Conservation (phyloP, 2,113 vertebrate genomes). For the Dasyprocta punctata region DNA sequence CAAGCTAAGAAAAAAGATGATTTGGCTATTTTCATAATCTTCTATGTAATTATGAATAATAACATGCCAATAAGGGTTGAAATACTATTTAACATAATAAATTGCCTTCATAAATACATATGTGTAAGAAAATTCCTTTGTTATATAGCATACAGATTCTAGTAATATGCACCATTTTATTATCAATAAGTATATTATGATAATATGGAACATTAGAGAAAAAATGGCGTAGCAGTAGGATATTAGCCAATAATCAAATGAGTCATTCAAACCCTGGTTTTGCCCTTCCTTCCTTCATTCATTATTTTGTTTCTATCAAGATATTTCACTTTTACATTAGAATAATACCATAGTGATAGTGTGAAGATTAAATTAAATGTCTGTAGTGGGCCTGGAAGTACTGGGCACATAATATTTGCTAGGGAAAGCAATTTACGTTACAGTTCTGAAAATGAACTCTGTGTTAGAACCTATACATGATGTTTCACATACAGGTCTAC, state of each 20-base stretch:
- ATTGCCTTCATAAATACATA: not conserved
- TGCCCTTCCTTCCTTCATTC: not conserved
- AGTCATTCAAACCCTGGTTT: not conserved
- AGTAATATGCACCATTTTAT: not conserved
- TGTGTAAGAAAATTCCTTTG: not conserved
- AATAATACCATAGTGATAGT: not conserved
- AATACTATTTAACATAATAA: not conserved
- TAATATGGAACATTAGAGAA: not conserved
- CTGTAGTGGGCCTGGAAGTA: not conserved
- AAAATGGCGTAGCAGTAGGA: not conserved
- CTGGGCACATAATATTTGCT: not conserved
- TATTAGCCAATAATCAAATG: not conserved
- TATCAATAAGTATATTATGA: not conserved
- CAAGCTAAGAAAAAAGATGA: not conserved
- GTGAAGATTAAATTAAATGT: not conserved
- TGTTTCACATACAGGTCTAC: not conserved
- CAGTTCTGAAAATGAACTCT: slow-evolving; percentile 8
- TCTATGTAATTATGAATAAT: not conserved
- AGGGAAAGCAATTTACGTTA: not conserved
- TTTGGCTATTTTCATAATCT: not conserved
- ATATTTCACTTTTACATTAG: not conserved
- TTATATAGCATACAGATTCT: not conserved
- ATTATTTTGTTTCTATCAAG: not conserved
- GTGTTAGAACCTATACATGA: not conserved
- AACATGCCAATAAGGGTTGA: not conserved